Percentiles rank a stretch among this genome's conserved stretches.
phyloP scores from a whole-genome alignment of 2,797 vertebrate species.

The Periophthalmus magnuspinnatus region DNA sequence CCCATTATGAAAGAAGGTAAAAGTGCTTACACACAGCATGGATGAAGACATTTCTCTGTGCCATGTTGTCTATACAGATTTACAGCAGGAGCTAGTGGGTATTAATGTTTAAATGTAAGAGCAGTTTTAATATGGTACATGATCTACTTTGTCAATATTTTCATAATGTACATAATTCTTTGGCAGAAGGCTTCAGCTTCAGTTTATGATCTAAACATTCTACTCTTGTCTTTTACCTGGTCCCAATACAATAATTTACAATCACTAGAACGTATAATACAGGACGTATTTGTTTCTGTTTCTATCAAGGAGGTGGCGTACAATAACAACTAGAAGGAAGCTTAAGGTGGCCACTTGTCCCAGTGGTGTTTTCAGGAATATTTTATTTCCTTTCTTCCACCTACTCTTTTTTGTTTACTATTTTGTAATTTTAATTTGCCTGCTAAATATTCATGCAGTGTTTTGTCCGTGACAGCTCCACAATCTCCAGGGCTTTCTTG shows the following conservation, averaged over 20 bases:
- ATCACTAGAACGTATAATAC: constrained; percentile 57
- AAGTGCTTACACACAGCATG: constrained; percentile 19
- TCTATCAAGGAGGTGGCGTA: constrained; percentile 32
- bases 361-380: constrained; percentile 72
- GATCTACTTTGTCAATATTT: constrained; percentile 17
- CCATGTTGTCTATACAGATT: neutral
- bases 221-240: constrained; percentile 50
- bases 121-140: too few species aligned
- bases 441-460: constrained; percentile 80
- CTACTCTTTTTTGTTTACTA: constrained; percentile 66
- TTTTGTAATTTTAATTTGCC: constrained; percentile 78
- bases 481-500: constrained; percentile 69
- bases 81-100: neutral
- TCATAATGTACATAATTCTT: neutral
- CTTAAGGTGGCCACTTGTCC: constrained; percentile 65
- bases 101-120: neutral
- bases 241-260: constrained; percentile 50
- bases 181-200: constrained; percentile 15
- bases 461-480: constrained; percentile 76
- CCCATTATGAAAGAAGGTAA: constrained; percentile 32
- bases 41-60: neutral
- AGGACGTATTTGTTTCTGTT: constrained; percentile 52
- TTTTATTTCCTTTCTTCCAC: constrained; percentile 59
- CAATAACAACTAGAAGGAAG: constrained; percentile 48
- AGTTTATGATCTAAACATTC: constrained; percentile 46